Conservation (phyloP, 2,888 invertebrate genomes). For the Yponomeuta malinellus region DNA sequence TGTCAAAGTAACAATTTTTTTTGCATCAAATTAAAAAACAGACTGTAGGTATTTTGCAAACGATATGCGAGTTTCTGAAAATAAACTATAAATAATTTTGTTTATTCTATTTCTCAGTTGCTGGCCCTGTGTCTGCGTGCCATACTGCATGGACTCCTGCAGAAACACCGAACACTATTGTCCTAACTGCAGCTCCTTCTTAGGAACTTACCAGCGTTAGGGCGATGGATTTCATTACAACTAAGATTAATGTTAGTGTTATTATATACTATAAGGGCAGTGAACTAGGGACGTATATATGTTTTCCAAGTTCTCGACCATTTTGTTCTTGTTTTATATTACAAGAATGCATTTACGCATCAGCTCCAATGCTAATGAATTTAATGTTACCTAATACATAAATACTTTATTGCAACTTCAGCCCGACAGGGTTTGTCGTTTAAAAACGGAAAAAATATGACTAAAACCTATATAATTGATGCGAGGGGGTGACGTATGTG, state of each 20-base stretch:
- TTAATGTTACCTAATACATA: not conserved
- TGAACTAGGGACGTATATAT: too few species aligned
- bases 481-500: too few species aligned
- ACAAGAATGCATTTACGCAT: not conserved
- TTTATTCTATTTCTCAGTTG: slow-evolving; percentile 39
- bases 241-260: too few species aligned
- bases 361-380: not conserved
- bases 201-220: slow-evolving; percentile 66
- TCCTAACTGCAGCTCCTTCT: slow-evolving; percentile 70
- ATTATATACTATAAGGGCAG: too few species aligned
- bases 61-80: too few species aligned
- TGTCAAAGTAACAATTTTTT: too few species aligned
- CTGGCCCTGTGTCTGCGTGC: slow-evolving; percentile 75
- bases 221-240: not conserved
- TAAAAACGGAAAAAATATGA: not conserved
- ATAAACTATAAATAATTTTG: not conserved
- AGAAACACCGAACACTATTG: slow-evolving; percentile 76
- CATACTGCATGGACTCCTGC: slow-evolving; percentile 75
- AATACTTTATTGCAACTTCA: not conserved
- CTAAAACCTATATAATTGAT: too few species aligned
- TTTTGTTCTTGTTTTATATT: not conserved
- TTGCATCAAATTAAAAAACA: too few species aligned
- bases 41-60: too few species aligned
- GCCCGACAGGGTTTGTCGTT: not conserved
- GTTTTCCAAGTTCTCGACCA: not conserved